Evolutionary conservation across 2,888 invertebrate genomes (phyloP), one percentile per base, ranked within the genome.

Genomic region (Atethmia centrago): DNA sequence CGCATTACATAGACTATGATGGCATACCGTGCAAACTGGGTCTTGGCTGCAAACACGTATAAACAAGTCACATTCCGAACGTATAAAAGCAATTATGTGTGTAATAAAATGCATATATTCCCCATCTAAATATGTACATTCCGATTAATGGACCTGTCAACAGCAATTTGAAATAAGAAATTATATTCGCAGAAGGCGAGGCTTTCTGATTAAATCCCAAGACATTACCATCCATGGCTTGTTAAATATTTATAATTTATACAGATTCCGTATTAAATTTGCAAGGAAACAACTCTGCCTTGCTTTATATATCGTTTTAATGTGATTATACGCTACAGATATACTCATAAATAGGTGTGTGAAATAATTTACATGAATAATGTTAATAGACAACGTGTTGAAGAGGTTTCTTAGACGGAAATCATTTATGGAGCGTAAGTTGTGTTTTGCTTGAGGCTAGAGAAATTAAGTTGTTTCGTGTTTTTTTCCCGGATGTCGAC

Each of bases 171-270:
- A 78, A 80, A 84, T 85, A 82, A 83, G 82, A 87, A 85, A 86
- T 87, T 83, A 86, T 88, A 85, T 86, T 89, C 78, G 79, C 81
- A 87, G 80, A 81, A 80, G 70, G 72, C 70, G 75, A 80, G 75
- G 65, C 71, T 72, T 82, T 80, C 85, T 90, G 88, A 90, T 91
- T 90, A 89, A 89, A 90, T 88, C 86, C 86, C 85, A 79, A 85
- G 87, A 85, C 87, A 86, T 86, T 81, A 85, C 83, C 83, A 79
- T 83, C 81, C 76, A 73, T 81, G 79, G 84, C 85, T 89, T 88
- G 88, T 91, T 89, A 88, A 90, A 91, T 90, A 90, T 91, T 89
- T 90, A 88, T 86, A 88, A 86, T 87, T 79, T 85, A 81, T 79
- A 84, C 88, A 87, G 77, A 87, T 86, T 87, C 83, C 71, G 77